Conservation (phyloP, 2,113 vertebrate species). For the Rhodinocichla rosea region DNA sequence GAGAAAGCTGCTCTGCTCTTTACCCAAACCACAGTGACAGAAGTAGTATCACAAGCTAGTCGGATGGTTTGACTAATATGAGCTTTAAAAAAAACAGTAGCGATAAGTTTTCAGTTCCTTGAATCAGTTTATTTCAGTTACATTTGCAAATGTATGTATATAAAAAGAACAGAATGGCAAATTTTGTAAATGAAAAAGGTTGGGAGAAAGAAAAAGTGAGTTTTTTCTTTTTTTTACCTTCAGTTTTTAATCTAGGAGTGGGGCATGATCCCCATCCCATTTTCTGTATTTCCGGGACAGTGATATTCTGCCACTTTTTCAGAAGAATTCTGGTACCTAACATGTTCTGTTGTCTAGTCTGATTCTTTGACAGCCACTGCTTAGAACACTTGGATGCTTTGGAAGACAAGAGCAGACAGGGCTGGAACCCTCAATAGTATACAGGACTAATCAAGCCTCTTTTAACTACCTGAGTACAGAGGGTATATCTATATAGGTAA, state of each 20-base stretch:
- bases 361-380: neutral
- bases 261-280: neutral
- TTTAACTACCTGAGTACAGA: neutral
- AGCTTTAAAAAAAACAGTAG: neutral
- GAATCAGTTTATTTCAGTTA: neutral
- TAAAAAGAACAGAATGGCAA: neutral
- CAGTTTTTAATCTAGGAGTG: neutral
- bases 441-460: neutral
- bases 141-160: neutral
- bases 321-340: neutral
- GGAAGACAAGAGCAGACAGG: neutral
- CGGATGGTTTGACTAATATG: neutral
- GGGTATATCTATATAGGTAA: neutral
- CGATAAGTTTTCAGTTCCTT: neutral
- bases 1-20: neutral
- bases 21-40: neutral
- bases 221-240: neutral
- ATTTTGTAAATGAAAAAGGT: neutral
- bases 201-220: neutral
- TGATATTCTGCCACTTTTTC: neutral
- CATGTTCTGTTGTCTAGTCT: neutral
- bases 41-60: neutral
- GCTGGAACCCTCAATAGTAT: neutral
- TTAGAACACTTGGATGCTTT: neutral
- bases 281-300: neutral